Base-by-base conservation (phyloP, 2,113 vertebrate genomes). In the Xerus inauris region DNA sequence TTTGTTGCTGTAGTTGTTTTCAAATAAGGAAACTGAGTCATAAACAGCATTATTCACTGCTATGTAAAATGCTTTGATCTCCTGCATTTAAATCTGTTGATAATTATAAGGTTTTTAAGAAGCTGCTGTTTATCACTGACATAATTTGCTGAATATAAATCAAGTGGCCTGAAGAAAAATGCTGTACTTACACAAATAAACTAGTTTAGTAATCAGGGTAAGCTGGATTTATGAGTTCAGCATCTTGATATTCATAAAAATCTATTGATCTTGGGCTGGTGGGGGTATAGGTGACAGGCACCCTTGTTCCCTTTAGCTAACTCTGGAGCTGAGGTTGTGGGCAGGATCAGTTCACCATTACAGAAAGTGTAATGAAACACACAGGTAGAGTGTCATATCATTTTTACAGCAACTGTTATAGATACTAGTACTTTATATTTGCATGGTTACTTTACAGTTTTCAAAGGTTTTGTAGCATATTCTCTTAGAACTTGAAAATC, bases 11-110 rank as follows among this genome's bases (percentile, higher is more conserved):
- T 67, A 67, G 65, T 64, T 38, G 73, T 81, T 67, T 91, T 32
- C 40, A 69, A 91, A 64, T 83, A 82, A 95, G 69, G 73, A 94
- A 96, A 81, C 13, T 59, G 71, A 83, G 30, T 79, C 62, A 86
- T 84, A 54, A 92, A 40, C 32, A 45, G 30, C 72, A 67, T 79
- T 89, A 71, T n/a, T 96, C 13, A 87, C 4, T 75, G 35, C 72
- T 59, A 92, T 87, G n/a, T 49, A 30, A n/a, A 95, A 91, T 67
- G 1, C 13, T 92, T 93, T 94, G 40, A 49, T 72, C 22, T 38
- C 24, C 13, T 94, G 20, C 35, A 84, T 89, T 83, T 87, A 77
- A 79, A 94, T 72, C 24, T n/a, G 24, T 57, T 96, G 9, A 85
- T 79, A 91, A 64, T 81, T 81, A 83, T 5, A 13, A 59, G 89